Evolutionary conservation across 2,888 invertebrate species (phyloP).

Genomic region (Catocala nupta): DNA sequence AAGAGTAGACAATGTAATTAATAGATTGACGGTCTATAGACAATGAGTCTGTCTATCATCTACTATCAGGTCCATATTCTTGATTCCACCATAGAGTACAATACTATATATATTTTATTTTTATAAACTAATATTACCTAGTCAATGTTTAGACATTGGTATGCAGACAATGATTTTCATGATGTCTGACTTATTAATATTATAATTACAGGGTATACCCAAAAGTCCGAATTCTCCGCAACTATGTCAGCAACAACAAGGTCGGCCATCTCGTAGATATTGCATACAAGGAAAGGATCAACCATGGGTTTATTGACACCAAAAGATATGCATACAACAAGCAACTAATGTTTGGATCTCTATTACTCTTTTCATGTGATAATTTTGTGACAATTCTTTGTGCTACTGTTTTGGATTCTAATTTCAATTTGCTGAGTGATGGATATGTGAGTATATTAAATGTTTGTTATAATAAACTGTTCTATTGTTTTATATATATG

Average conservation of each 20-base stretch:
- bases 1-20: too few species aligned
- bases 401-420: constrained; percentile 89
- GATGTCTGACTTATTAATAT: background rate
- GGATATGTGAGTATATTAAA: constrained; percentile 84
- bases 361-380: constrained; percentile 91
- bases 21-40: too few species aligned
- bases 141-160: too few species aligned
- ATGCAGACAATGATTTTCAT: too few species aligned
- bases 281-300: constrained; percentile 67
- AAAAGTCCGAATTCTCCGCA: constrained; percentile 78
- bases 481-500: background rate
- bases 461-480: constrained; percentile 23
- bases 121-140: too few species aligned
- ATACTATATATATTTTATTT: too few species aligned
- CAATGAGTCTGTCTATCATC: too few species aligned
- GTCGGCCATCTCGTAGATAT: constrained; percentile 80
- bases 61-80: too few species aligned
- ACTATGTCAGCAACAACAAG: constrained; percentile 72
- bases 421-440: constrained; percentile 73
- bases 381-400: constrained; percentile 90
- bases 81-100: too few species aligned
- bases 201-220: constrained; percentile 72
- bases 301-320: constrained; percentile 54
- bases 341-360: constrained; percentile 90
- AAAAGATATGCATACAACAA: constrained; percentile 73